Conservation (phyloP, 2,888 invertebrate species). For the Blastobasis lacticolella region DNA sequence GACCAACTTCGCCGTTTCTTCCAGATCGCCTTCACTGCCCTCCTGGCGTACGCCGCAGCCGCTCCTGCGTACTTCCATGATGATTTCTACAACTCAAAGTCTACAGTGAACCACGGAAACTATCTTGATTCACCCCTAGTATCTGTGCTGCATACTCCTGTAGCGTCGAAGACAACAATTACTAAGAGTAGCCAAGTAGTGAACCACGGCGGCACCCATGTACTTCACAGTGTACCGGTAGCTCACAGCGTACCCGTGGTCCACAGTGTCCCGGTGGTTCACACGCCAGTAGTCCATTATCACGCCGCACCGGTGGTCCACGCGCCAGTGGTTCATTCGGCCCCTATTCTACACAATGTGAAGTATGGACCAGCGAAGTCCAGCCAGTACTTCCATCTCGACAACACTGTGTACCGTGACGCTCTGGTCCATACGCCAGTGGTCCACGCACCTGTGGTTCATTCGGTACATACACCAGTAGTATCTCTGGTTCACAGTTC, state of each 20-base stretch:
- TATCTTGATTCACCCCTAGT: slow-evolving; percentile 26
- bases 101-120: slow-evolving; percentile 42
- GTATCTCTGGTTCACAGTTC: slow-evolving; percentile 32
- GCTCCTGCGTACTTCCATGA: slow-evolving; percentile 42
- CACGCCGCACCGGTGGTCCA: slow-evolving; percentile 15
- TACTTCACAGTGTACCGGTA: slow-evolving; percentile 20
- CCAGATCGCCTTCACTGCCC: slow-evolving; percentile 34
- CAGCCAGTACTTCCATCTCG: slow-evolving; percentile 8
- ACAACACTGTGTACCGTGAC: slow-evolving; percentile 1
- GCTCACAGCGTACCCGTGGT: slow-evolving; percentile 2
- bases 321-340: slow-evolving; percentile 16
- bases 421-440: neutral
- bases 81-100: slow-evolving; percentile 31
- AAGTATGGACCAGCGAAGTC: slow-evolving; percentile 4
- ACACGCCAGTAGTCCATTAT: slow-evolving; percentile 1
- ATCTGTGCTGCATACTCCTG: slow-evolving; percentile 10
- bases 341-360: neutral
- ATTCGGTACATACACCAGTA: slow-evolving; percentile 28
- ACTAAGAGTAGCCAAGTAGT: slow-evolving; percentile 30
- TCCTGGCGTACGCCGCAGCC: slow-evolving; percentile 37
- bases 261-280: neutral
- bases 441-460: slow-evolving; percentile 22
- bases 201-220: slow-evolving; percentile 22
- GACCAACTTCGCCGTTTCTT: slow-evolving; percentile 11
- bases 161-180: slow-evolving; percentile 26